Evolutionary conservation across 2,888 invertebrate genomes (phyloP), one percentile per base, ranked within the genome.

Genomic region (Steinernema carpocapsae): DNA sequence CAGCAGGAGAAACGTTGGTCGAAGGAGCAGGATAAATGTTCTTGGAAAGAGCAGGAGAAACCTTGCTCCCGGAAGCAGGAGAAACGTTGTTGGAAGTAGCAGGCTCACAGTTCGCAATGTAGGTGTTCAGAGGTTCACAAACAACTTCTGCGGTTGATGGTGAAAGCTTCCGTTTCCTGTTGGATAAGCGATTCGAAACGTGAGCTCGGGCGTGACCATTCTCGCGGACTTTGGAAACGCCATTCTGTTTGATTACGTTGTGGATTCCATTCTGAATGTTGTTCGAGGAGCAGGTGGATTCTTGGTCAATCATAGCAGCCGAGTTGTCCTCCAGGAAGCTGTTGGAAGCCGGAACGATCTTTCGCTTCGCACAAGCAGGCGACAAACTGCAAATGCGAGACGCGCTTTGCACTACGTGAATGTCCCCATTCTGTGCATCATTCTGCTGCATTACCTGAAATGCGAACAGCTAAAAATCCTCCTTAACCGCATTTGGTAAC

Each of bases 401-500:
- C 19, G 10, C 12, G 2, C 24, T 22, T 22, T 52, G 22, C 19
- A 48, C n/a, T 19, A 19, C 19, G 48, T 22, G 52, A 22, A 64
- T 17, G 32, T 64, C 32, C 19, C 37, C 37, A 32, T 56, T 56
- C 56, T 12, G 17, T 14, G 24, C 14, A 24, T 64, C 64, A 64
- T 64, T 17, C 32, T 64, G 12, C 37, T 64, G 64, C 64, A 64
- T 64, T 29, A 64, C 64, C 64, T 64, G 19, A 64, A 48, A 3
- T 37, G n/a, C n/a, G n/a, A n/a, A n/a, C n/a, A 37, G 3, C 37
- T 37, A 3, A 37, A 37, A 37, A 6, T 37, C 3, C 37, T 6
- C 37, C 37, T 6, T 10, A 37, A 10, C 37, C 37, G 37, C 10
- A 37, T 37, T 6, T 10, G 37, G 37, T 37, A 37, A 37, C 37